Percentiles rank a stretch among this genome's conserved stretches.
Conservation (phyloP, 1,140 invertebrate species). For the Laupala kohalensis region DNA sequence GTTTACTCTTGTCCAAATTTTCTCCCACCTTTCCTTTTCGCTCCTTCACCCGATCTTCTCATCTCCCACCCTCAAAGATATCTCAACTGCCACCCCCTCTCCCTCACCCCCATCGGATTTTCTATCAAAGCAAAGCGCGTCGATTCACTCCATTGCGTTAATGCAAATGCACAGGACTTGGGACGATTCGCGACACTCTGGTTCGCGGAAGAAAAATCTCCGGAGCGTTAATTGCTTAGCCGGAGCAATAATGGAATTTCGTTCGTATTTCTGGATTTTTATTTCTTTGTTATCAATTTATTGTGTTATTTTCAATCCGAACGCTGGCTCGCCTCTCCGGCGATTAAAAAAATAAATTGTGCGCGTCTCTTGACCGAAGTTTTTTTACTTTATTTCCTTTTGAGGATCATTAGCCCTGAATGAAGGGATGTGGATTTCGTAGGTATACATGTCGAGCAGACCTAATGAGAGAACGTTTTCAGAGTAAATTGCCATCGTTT, state of each 20-base stretch:
- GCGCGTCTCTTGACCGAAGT: background rate
- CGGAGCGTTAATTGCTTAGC: background rate
- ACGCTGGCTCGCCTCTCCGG: no score
- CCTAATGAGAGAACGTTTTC: no score
- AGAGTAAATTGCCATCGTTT: no score
- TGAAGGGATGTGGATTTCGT: no score
- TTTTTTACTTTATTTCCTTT: background rate
- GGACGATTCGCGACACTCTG: background rate
- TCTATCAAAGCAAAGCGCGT: background rate
- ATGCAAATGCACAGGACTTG: background rate
- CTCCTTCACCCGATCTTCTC: no score
- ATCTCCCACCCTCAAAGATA: no score
- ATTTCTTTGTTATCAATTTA: background rate
- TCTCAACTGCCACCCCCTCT: no score
- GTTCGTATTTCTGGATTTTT: background rate
- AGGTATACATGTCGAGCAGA: no score
- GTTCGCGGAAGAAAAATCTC: background rate
- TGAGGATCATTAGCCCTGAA: no score
- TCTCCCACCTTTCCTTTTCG: no score
- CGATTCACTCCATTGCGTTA: background rate
- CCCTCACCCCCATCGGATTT: background rate
- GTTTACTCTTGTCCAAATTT: no score
- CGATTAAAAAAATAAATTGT: background rate
- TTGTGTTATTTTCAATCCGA: background rate
- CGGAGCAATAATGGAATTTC: background rate